These are phyloP conservation scores for Axis porcinus DNA, from an alignment of 2,113 vertebrate species.

Conservation along the genomic window DNA sequence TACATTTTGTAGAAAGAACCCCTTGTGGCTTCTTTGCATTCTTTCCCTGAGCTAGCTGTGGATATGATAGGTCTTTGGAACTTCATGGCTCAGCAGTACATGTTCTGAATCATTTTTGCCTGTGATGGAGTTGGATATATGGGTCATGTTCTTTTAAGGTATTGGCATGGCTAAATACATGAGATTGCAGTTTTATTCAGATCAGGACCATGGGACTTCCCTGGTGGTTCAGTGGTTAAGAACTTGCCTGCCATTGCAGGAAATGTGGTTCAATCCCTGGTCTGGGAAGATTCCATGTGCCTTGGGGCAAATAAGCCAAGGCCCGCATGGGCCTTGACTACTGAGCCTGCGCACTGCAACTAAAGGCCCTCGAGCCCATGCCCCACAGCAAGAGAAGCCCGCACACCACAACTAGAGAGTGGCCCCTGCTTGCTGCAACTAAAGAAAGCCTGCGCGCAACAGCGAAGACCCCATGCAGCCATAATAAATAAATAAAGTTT, in stretches of 20 bases:
- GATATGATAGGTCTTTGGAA: background rate
- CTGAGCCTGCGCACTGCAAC: background rate
- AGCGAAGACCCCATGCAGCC: background rate
- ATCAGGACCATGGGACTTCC: background rate
- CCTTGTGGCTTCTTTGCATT: background rate
- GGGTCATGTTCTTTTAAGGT: background rate
- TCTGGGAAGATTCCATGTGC: background rate
- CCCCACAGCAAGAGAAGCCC: background rate
- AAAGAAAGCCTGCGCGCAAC: background rate
- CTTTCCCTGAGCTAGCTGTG: background rate
- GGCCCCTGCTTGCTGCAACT: background rate
- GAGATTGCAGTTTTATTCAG: background rate
- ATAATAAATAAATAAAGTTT: background rate
- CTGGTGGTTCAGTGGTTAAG: background rate
- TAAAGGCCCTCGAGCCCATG: background rate
- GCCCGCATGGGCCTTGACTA: background rate
- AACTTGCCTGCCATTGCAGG: background rate
- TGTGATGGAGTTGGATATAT: background rate
- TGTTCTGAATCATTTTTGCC: background rate
- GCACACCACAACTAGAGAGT: background rate
- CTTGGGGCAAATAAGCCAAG: background rate
- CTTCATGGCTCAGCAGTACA: background rate
- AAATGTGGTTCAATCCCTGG: background rate
- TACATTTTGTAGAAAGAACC: background rate
- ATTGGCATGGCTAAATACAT: background rate